phyloP scores from a whole-genome alignment of 2,797 vertebrate species.

The Triplophysa yarkandensis region DNA sequence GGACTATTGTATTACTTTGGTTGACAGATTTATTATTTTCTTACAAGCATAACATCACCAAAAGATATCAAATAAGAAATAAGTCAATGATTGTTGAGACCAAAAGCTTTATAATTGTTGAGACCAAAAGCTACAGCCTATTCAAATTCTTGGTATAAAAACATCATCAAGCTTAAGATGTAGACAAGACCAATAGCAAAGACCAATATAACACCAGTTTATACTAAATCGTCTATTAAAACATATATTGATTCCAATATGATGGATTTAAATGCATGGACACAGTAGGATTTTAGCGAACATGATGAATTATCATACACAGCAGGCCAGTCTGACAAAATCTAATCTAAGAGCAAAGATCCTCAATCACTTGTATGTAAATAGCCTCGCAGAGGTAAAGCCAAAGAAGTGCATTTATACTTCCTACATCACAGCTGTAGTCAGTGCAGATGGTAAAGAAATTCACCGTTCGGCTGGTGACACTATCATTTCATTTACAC shows the following conservation, averaged over 20 bases:
- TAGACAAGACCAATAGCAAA: too few relatives aligned
- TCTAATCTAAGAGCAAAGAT: slow-evolving; percentile 57
- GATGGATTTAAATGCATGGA: slow-evolving; percentile 15
- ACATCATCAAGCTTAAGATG: too few relatives aligned
- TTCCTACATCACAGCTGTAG: slow-evolving; percentile 65
- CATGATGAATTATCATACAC: slow-evolving; percentile 52
- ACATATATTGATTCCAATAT: slow-evolving; percentile 1
- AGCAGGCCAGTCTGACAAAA: slow-evolving; percentile 50
- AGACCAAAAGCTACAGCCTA: too few relatives aligned
- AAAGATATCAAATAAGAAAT: too few relatives aligned
- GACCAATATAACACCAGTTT: not conserved
- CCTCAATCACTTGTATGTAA: slow-evolving; percentile 55
- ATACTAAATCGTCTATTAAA: not conserved
- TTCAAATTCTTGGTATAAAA: too few relatives aligned
- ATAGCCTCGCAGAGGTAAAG: slow-evolving; percentile 41
- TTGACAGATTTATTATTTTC: too few relatives aligned
- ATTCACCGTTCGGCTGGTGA: slow-evolving; percentile 51
- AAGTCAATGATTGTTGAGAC: too few relatives aligned
- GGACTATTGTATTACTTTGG: too few relatives aligned
- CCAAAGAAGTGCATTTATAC: slow-evolving; percentile 68
- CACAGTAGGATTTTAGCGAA: slow-evolving; percentile 2
- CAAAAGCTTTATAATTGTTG: too few relatives aligned
- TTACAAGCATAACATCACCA: too few relatives aligned
- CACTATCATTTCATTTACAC: slow-evolving; percentile 70
- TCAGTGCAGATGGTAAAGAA: slow-evolving; percentile 66